Percentiles rank a stretch among this genome's conserved stretches.
phyloP scores from a whole-genome alignment of 2,888 invertebrate genomes.

The Pachycephus smyrnensis region DNA sequence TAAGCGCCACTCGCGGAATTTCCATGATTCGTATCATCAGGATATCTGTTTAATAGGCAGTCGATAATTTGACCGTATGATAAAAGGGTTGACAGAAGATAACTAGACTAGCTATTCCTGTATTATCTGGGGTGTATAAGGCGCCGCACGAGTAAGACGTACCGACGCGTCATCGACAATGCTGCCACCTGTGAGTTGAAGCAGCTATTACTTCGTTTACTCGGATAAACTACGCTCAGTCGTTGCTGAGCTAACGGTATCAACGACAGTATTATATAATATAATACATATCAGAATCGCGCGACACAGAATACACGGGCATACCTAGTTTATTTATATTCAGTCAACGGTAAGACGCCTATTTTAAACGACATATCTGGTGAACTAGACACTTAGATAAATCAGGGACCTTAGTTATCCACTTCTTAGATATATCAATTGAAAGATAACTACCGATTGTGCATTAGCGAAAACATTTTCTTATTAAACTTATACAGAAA shows the following conservation, averaged over 20 bases:
- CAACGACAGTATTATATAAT: background rate
- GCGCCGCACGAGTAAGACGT: background rate
- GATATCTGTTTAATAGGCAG: background rate
- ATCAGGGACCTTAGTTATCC: too few relatives aligned
- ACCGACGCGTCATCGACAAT: background rate
- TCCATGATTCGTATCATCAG: background rate
- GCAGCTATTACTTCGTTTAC: background rate
- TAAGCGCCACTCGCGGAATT: background rate
- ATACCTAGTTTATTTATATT: background rate
- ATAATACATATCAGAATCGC: background rate
- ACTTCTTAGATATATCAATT: too few relatives aligned
- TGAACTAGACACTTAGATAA: too few relatives aligned
- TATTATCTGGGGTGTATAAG: background rate
- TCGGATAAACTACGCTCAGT: background rate
- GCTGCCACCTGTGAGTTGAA: background rate
- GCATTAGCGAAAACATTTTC: background rate
- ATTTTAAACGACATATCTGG: too few relatives aligned
- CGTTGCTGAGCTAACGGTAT: background rate
- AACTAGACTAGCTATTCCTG: background rate
- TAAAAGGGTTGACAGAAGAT: background rate
- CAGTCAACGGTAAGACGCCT: background rate
- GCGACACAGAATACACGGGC: background rate
- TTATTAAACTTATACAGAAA: conserved; percentile 54
- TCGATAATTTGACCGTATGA: background rate
- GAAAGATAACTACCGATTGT: background rate